A percentile compares a stretch with the other conserved stretches of the same genome.
Evolutionary conservation across 2,113 vertebrate genomes (phyloP).

Genomic region (Etheostoma spectabile): DNA sequence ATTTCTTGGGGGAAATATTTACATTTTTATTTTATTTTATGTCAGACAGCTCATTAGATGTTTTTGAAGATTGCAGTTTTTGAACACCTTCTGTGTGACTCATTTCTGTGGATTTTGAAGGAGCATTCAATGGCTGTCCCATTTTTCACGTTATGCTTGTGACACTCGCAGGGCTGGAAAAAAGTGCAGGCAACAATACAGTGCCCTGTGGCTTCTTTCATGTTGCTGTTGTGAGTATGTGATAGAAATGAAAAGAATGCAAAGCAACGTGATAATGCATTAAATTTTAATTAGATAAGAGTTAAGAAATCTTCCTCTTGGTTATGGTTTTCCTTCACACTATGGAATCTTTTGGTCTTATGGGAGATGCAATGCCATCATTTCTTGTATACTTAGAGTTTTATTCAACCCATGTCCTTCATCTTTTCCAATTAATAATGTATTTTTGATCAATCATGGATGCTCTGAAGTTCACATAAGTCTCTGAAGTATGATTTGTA

Average conservation of each 20-base stretch:
- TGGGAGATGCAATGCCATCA: background rate
- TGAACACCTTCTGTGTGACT: slow-evolving; percentile 45
- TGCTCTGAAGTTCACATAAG: slow-evolving; percentile 6
- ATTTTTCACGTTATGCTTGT: slow-evolving; percentile 57
- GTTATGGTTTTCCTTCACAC: slow-evolving; percentile 43
- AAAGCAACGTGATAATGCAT: slow-evolving; percentile 54
- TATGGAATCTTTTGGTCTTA: background rate
- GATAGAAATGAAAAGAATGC: slow-evolving; percentile 62
- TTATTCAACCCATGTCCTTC: slow-evolving; percentile 9
- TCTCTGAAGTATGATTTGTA: slow-evolving; percentile 9
- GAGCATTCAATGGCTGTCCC: slow-evolving; percentile 58
- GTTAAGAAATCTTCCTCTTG: slow-evolving; percentile 47
- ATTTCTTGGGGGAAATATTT: slow-evolving; percentile 35
- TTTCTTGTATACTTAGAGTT: slow-evolving; percentile 25
- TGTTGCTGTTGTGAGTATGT: slow-evolving; percentile 51
- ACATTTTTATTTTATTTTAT: slow-evolving; percentile 24
- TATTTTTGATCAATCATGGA: slow-evolving; percentile 24
- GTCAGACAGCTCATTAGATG: slow-evolving; percentile 24
- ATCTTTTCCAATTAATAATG: slow-evolving; percentile 28
- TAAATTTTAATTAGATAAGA: slow-evolving; percentile 65
- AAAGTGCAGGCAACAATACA: slow-evolving; percentile 55
- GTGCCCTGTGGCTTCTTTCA: slow-evolving; percentile 61
- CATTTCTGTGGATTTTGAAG: slow-evolving; percentile 57
- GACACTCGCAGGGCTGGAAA: slow-evolving; percentile 44
- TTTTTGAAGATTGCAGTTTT: slow-evolving; percentile 29